Base-by-base conservation (phyloP, 2,888 invertebrate species). In the Colletes collaris region DNA sequence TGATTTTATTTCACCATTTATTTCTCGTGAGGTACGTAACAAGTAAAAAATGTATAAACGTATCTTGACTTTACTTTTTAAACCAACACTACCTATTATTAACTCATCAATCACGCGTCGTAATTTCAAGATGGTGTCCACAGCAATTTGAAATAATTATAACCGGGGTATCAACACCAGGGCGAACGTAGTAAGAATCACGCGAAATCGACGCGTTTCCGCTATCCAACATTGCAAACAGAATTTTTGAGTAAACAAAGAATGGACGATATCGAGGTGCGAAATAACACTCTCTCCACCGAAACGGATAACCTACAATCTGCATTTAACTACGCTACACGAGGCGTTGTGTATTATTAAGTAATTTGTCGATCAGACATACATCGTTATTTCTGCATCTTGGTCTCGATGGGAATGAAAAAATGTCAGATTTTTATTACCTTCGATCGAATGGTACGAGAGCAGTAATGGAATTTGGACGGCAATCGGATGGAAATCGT, bases 261-360 rank as follows among this genome's bases (percentile, higher is more conserved):
- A 37, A 37, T 58, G 64, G 16, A 16, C 71, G 27, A 7, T 10
- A 46, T 19, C 16, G 53, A 58, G 67, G 37, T 46, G 68, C 53
- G 55, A 53, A 62, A 35, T 35, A 50, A 40, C 40, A 71, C 60
- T 5, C 56, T 46, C 46, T 16, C 10, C 27, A 5, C 37, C 49
- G 63, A 71, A 67, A 67, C 11, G 40, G 63, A 67, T 67, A 68
- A 58, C 78, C 74, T 49, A 62, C 56, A 66, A 69, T 74, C 58
- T 72, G 19, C 56, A 58, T 58, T 56, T 65, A 69, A 69, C 67
- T 27, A 27, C 50, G 59, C 68, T 73, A 64, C 63, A 27, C 52
- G 64, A 69, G 56, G 64, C 65, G 16, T 49, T 49, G 64, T 53
- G 10, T 60, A 60, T 55, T 40, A 60, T 66, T 66, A 46, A 66